Evolutionary conservation across 92 coral and sea anemone genomes (phyloP).

Genomic region (Phenganax marumi): DNA sequence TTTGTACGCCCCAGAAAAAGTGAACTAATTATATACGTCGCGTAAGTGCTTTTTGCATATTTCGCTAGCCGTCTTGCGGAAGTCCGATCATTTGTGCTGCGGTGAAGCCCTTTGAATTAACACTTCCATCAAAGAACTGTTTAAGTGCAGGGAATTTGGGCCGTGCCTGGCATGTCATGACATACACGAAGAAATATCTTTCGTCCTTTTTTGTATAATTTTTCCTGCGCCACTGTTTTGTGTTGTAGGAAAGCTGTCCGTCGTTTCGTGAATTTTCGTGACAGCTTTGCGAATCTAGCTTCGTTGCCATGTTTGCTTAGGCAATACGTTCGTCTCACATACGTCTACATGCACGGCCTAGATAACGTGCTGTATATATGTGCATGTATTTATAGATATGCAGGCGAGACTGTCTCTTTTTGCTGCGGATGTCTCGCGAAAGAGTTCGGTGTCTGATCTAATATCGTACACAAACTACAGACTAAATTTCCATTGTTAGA

Average conservation of each 20-base stretch:
- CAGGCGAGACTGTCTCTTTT: not conserved
- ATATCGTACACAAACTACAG: too few relatives aligned
- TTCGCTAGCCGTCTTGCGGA: too few relatives aligned
- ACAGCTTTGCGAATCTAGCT: slow-evolving; percentile 20
- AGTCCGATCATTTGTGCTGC: too few relatives aligned
- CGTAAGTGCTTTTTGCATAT: too few relatives aligned
- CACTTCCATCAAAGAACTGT: too few relatives aligned
- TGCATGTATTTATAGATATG: not conserved
- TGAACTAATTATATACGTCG: too few relatives aligned
- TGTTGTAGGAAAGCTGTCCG: not conserved
- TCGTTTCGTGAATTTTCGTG: not conserved
- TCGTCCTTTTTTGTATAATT: not conserved
- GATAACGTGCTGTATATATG: not conserved
- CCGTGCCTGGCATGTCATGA: not conserved
- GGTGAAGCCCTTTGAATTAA: too few relatives aligned
- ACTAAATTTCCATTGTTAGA: too few relatives aligned
- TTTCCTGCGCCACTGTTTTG: not conserved
- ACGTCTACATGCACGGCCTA: not conserved
- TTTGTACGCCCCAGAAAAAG: too few relatives aligned
- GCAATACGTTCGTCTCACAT: not conserved
- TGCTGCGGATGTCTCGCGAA: too few relatives aligned
- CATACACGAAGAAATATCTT: not conserved
- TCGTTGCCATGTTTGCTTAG: not conserved
- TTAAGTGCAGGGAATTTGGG: too few relatives aligned
- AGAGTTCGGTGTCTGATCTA: too few relatives aligned